Evolutionary conservation across 2,888 invertebrate species (phyloP), one percentile per base, ranked within the genome.

Genomic region (Busseola fusca): DNA sequence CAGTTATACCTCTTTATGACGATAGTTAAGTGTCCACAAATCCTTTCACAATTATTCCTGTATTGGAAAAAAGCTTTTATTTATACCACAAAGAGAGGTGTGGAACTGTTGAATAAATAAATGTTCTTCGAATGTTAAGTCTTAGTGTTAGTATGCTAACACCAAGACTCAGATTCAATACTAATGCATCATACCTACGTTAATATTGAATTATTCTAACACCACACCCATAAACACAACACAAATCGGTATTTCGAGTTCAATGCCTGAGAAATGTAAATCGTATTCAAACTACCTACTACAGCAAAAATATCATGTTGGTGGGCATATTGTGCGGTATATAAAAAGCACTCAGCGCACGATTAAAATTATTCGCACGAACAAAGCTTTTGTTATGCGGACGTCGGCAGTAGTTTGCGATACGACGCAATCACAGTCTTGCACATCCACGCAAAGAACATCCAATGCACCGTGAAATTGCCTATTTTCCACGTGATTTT

Each of bases 391-490:
- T 93, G 92, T 93, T 87, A 89, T 87, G 88, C 90, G 86, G 87
- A 89, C 88, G 89, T 87, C 84, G 90, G 87, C 67, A 74, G 58
- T 69, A 64, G 69, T 84, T 86, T 85, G 86, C 87, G 82, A 78
- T 87, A 83, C 80, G 82, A 77, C 86, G 84, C 75, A 81, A 82
- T 84, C 83, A 86, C 86, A 87, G 86, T 84, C 88, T 90, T 89
- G 90, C 89, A 88, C 89, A 88, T 86, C 90, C 90, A 90, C 91
- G 93, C 93, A 93, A 94, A 95, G 94, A 93, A 92, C 91, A 88
- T 76, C 90, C 93, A 95, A 95, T 95, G 94, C 95, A 95, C 93
- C 94, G 95, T 95, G 93, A 95, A 95, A 95, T 95, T 94, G 95
- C 93, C 95, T 95, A 95, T 95, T 95, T 95, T 94, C 95, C 94